A percentile compares a stretch with the other conserved stretches of the same genome.
phyloP scores from a whole-genome alignment of 2,113 vertebrate species.

The Colaptes auratus region DNA sequence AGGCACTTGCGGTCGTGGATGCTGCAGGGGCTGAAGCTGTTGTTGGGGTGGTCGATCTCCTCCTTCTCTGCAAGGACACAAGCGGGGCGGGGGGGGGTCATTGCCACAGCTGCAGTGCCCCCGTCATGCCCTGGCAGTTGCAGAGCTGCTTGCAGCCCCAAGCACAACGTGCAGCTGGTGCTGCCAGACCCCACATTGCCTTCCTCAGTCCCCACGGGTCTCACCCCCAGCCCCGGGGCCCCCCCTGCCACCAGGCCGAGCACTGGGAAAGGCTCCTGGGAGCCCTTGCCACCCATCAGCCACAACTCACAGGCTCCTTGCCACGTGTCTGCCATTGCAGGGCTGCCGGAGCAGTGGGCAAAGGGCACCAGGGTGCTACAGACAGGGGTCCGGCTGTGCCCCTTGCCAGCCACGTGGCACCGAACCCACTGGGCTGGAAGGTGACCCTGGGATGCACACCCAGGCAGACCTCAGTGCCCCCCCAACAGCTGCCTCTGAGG shows the following conservation, averaged over 20 bases:
- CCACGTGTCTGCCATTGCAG: background rate
- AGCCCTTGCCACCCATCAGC: background rate
- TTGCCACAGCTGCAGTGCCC: background rate
- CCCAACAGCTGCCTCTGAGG: background rate
- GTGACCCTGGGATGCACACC: accelerated
- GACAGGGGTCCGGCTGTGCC: background rate
- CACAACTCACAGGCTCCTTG: background rate
- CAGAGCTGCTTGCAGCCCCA: background rate
- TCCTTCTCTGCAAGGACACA: conserved; percentile 78
- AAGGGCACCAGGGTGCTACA: no score
- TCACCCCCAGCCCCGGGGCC: background rate
- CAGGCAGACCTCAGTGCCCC: background rate
- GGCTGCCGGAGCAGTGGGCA: background rate
- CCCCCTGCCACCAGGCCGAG: background rate
- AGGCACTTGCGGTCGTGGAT: conserved; percentile 89
- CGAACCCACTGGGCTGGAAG: accelerated
- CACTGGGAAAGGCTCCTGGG: background rate
- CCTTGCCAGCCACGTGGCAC: background rate
- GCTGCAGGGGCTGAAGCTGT: conserved; percentile 90
- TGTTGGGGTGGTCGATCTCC: conserved; percentile 87
- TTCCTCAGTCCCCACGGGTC: accelerated
- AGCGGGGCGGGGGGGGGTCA: background rate
- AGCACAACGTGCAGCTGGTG: accelerated
- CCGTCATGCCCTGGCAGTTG: accelerated
- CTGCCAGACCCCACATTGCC: background rate